Evolutionary conservation across 2,888 invertebrate species (phyloP), one percentile per base, ranked within the genome.

Genomic region (Antheraea assamensis): DNA sequence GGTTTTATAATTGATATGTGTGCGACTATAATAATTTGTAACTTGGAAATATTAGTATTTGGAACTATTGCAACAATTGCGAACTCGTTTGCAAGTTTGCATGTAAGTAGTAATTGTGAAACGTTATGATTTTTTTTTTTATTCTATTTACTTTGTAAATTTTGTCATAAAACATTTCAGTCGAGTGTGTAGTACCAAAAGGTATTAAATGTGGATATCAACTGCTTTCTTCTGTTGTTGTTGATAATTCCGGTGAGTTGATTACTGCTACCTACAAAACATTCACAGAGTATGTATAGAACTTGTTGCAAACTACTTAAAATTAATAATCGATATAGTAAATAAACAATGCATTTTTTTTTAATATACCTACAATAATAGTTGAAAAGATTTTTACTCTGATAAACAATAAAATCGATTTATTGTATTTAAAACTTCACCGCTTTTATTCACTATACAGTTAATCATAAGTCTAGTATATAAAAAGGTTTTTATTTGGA

Each of bases 261-360:
- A 47, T 70, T 42, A 15, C 42, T 70, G 70, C 42, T 70, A 35
- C 70, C 49, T 42, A 70, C 3, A 35, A 70, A 70, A 70, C 30
- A 35, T 70, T 2, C n/a, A 47, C 70, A 70, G 5, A 70, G n/a
- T 47, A 42, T 24, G n/a, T 42, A 21, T 13, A 35, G 21, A n/a
- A 31, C 31, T 68, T 31, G 2, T 17, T 27, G 17, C 17, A 30
- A 68, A 58, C 13, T 42, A 42, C 42, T 13, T 7, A 42, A 10
- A 42, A 42, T 13, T 42, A 13, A 42, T 42, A 7, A 42, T 5
- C 35, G 10, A 10, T 35, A 5, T 35, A 3, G 10, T 35, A 42
- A 42, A 42, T 13, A 42, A 42, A 42, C 42, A 7, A 13, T n/a
- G n/a, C n/a, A 13, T 42, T 42, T 42, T 13, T 42, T 42, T 42